A percentile compares a stretch with the other conserved stretches of the same genome.
These are phyloP conservation scores for Planiliza haematocheilus DNA, from an alignment of 2,113 vertebrate genomes.

Conservation along the genomic window DNA sequence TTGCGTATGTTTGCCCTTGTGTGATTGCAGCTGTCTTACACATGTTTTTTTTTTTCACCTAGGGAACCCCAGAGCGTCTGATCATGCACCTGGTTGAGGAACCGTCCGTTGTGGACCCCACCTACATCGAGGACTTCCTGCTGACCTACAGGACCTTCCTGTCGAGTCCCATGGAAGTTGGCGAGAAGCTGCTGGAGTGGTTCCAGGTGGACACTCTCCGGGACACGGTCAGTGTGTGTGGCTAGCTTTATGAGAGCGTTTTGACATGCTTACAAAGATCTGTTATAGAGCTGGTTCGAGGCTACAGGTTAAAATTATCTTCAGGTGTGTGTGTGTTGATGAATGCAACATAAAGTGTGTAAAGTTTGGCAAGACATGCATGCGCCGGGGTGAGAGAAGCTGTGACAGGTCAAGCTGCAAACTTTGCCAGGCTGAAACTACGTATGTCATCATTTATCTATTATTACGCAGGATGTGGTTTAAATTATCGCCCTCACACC, in stretches of 20 bases:
- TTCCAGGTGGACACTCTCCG: slow-evolving; percentile 92
- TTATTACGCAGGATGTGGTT: neutral
- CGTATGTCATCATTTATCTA: too few relatives aligned
- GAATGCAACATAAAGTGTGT: too few relatives aligned
- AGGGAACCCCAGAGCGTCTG: slow-evolving; percentile 95
- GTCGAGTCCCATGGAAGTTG: slow-evolving; percentile 92
- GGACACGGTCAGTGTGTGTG: slow-evolving; percentile 87
- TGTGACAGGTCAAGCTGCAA: too few relatives aligned
- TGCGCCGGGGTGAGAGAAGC: neutral
- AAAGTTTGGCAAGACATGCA: neutral
- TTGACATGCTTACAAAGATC: too few relatives aligned
- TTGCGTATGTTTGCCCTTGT: neutral
- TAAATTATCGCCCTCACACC: neutral
- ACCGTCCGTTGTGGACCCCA: slow-evolving; percentile 97
- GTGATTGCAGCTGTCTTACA: slow-evolving; percentile 1
- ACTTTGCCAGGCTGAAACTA: too few relatives aligned
- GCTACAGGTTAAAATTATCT: too few relatives aligned
- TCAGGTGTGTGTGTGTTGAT: too few relatives aligned
- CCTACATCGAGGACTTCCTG: slow-evolving; percentile 98
- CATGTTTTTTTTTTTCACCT: slow-evolving; percentile 1
- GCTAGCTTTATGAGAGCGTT: neutral
- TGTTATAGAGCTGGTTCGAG: too few relatives aligned
- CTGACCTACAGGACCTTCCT: slow-evolving; percentile 96
- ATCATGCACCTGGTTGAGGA: slow-evolving; percentile 98
- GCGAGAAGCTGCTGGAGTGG: slow-evolving; percentile 95